A percentile compares a stretch with the other conserved stretches of the same genome.
phyloP scores from a whole-genome alignment of 2,888 invertebrate genomes.

The Aproaerema taeniolella region DNA sequence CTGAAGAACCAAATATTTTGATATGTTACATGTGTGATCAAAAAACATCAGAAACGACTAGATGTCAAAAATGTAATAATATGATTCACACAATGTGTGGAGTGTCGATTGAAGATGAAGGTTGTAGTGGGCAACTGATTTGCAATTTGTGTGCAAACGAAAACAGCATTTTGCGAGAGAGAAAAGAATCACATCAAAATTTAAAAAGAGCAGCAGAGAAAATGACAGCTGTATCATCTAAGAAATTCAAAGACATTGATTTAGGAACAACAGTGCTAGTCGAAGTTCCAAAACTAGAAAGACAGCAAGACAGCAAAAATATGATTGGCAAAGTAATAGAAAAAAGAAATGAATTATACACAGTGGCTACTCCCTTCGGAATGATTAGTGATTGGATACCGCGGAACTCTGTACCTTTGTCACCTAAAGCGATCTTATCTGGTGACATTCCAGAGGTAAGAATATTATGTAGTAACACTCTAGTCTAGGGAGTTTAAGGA shows the following conservation, averaged over 20 bases:
- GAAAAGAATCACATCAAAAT: conserved; percentile 2
- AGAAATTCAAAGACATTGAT: conserved; percentile 2
- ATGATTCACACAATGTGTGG: conserved; percentile 1
- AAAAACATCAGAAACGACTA: neutral
- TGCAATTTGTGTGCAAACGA: neutral
- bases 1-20: neutral
- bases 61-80: neutral
- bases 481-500: no score
- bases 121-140: neutral
- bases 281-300: conserved; percentile 1
- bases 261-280: neutral
- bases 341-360: neutral
- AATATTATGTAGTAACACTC: no score
- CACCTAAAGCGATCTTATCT: neutral
- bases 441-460: neutral
- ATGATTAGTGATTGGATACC: neutral
- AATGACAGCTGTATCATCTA: neutral
- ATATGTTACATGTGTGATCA: neutral
- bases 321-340: conserved; percentile 1
- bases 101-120: neutral
- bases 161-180: neutral
- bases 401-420: neutral
- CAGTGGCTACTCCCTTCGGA: neutral
- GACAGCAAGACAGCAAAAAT: neutral
- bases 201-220: conserved; percentile 3